Conservation (phyloP, 2,888 invertebrate genomes). For the Tridacna gigas region DNA sequence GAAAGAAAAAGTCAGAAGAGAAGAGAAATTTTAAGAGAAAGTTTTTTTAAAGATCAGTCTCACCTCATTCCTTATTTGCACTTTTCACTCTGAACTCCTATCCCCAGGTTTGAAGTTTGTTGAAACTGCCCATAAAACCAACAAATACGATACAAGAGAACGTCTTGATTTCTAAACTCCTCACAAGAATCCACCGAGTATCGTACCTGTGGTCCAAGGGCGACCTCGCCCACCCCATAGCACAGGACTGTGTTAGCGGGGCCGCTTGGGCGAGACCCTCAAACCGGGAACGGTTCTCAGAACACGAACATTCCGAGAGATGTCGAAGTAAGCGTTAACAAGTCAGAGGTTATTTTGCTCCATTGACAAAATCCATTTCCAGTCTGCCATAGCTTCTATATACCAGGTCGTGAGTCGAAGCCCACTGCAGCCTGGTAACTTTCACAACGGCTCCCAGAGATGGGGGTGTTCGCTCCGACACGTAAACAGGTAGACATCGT, state of each 20-base stretch:
- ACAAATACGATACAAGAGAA: constrained; percentile 43
- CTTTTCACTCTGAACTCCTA: not conserved
- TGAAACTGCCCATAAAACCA: constrained; percentile 25
- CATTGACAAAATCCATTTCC: constrained; percentile 64
- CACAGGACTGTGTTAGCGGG: constrained; percentile 57
- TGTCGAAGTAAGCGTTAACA: constrained; percentile 61
- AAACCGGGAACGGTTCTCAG: constrained; percentile 60
- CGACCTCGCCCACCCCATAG: constrained; percentile 62
- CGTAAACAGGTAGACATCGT: not conserved
- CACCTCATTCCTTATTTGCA: too few species aligned
- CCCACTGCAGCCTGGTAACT: constrained; percentile 22
- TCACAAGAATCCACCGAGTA: constrained; percentile 28
- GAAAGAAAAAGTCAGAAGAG: too few species aligned
- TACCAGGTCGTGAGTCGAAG: constrained; percentile 27
- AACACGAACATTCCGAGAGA: constrained; percentile 66
- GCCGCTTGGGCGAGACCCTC: constrained; percentile 60
- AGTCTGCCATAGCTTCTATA: constrained; percentile 55
- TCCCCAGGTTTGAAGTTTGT: not conserved
- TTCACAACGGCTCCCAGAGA: constrained; percentile 14
- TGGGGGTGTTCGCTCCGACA: constrained; percentile 24
- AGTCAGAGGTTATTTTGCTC: constrained; percentile 40
- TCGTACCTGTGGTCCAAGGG: constrained; percentile 61
- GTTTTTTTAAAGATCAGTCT: too few species aligned
- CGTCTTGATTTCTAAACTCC: constrained; percentile 10
- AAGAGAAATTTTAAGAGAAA: not conserved